Evolutionary conservation across 2,113 vertebrate species (phyloP), one percentile per base, ranked within the genome.

Genomic region (Platycercus adscitus): DNA sequence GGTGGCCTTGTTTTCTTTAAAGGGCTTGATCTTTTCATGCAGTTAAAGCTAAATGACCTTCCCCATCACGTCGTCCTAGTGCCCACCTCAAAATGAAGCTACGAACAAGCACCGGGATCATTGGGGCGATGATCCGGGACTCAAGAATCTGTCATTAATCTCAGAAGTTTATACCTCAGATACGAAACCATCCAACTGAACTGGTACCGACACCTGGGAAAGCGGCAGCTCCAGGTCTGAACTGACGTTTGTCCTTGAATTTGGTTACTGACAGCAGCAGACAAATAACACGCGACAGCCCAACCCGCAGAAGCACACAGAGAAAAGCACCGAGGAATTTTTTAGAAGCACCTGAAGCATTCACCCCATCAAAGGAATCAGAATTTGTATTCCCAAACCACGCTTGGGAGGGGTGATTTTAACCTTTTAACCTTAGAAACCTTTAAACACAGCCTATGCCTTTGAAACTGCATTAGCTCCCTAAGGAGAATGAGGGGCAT

Each of bases 1-100:
- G 95, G 97, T 97, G 97, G 96, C 98, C 98, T 98, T 98, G 97
- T 98, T 98, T 96, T 97, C 95, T 95, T 96, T 97, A 97, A 98
- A 98, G 98, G 98, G 98, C 98, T 98, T 94, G 97, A 97, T 97
- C 92, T 97, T 98, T 95, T 93, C 93, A n/a, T 97, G 96, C 97
- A 95, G 97, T 97, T 93, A 66, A 96, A 97, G 89, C 39, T n/a
- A 49, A 86, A 75, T 37, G 41, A 84, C 76, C 46, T 71, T 47
- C 80, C 89, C 71, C 89, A 47, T 94, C 64, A 39, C 89, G 85
- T 82, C 80, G 88, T 96, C 91, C 93, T 86, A 41, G n/a, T 52
- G 65, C 95, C 96, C 97, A 77, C 47, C 97, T 95, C 43, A n/a
- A 95, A 49, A 49, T 24, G 5, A 60, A 47, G 35, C 9, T 70